Percentiles rank a stretch among this genome's conserved stretches.
Conservation (phyloP, 2,888 invertebrate genomes). For the Nasonia oneida region DNA sequence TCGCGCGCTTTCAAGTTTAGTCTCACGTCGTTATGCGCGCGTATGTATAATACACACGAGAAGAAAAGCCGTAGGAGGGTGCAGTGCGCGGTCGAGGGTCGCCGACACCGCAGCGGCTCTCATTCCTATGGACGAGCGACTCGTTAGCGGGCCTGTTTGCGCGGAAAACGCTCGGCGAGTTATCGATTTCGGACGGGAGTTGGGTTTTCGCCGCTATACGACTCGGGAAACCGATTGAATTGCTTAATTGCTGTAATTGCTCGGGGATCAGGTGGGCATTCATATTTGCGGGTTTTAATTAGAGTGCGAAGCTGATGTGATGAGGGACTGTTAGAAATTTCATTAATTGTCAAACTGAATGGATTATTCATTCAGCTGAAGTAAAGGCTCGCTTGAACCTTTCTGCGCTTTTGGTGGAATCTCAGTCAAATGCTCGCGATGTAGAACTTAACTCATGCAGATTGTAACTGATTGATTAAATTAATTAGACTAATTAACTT, state of each 20-base stretch:
- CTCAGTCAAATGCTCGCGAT: background rate
- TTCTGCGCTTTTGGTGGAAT: background rate
- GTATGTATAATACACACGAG: background rate
- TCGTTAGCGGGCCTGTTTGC: background rate
- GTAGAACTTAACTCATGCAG: background rate
- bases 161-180: background rate
- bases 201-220: background rate
- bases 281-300: background rate
- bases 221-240: background rate
- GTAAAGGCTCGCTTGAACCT: background rate
- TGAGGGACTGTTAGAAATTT: background rate
- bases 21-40: background rate
- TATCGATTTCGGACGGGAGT: background rate
- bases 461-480: background rate
- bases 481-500: background rate
- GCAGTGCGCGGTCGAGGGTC: background rate
- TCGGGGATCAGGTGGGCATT: background rate
- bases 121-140: background rate
- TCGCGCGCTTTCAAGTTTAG: background rate
- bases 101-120: slow-evolving; percentile 25
- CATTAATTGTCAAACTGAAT: background rate
- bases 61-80: slow-evolving; percentile 18
- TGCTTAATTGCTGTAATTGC: background rate
- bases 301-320: background rate
- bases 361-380: background rate